Base-by-base conservation (phyloP, 2,888 invertebrate species). In the Acleris laterana region DNA sequence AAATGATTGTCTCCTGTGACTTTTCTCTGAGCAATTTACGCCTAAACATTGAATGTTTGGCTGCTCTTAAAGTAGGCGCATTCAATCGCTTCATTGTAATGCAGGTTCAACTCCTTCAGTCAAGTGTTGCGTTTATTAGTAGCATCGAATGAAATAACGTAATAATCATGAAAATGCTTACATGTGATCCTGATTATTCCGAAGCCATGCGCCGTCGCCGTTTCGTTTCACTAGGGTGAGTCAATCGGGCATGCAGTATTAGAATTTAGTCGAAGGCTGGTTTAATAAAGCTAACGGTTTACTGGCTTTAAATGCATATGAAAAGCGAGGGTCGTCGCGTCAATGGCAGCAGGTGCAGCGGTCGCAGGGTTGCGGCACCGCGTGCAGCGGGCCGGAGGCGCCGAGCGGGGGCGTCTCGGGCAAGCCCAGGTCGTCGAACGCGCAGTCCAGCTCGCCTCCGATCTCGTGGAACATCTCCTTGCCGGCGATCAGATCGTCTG, bases 391-490 rank as follows among this genome's bases (percentile, higher is more conserved):
- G 11, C 64, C 38, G 46, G 72, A 38, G 53, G 61, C 58, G 72
- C 50, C 55, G 71, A 60, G 68, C 67, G 70, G 68, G 22, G 77
- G 72, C 67, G 79, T 68, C 63, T 75, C 61, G 72, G 83, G 83
- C 76, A 92, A 76, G 25, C 87, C 89, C 69, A 93, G 88, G 89
- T 97, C 96, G 84, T 95, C 94, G 94, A 98, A 98, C 78, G 98
- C 97, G 85, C 95, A 94, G 94, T 98, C 98, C 94, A 98, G 94
- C 91, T 98, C 98, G 87, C 97, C 98, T 78, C 97, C 97, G 89
- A 98, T 96, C 87, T 96, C 95, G 93, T 97, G 97, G 95, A 96
- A 98, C 91, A 96, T 95, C 94, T 98, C 97, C 95, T 98, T 98
- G 92, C 96, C 95, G 81, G 94, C 93, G 92, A 97, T 96, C 94